A percentile compares a stretch with the other conserved stretches of the same genome.
These are phyloP conservation scores for Arctia plantaginis DNA, from an alignment of 2,888 invertebrate species.

Conservation along the genomic window DNA sequence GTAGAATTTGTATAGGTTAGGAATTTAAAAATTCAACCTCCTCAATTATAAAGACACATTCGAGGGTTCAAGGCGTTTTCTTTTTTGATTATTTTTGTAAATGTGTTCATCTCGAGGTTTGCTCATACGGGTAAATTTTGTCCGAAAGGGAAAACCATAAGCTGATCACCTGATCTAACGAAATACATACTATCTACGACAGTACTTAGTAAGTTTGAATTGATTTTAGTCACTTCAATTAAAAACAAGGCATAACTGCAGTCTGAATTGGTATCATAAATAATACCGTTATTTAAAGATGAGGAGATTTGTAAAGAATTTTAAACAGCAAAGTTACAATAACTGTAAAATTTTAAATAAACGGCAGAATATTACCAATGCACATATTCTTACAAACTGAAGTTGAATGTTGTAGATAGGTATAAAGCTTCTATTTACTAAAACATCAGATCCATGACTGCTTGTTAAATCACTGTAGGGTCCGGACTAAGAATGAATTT, in stretches of 20 bases:
- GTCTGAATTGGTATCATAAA: background rate
- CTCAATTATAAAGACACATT: background rate
- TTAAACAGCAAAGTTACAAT: background rate
- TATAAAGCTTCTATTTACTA: background rate
- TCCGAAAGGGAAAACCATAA: background rate
- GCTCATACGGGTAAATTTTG: background rate
- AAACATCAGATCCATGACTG: background rate
- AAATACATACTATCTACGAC: background rate
- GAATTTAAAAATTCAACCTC: background rate
- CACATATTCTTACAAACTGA: background rate
- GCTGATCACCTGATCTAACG: background rate
- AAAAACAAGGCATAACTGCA: background rate
- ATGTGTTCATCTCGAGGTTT: background rate
- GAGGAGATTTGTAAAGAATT: background rate
- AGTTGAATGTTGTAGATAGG: background rate
- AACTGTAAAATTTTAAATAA: background rate
- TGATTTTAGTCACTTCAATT: background rate
- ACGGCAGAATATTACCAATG: background rate
- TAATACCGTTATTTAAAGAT: background rate
- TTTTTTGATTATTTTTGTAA: background rate
- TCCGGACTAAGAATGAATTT: background rate
- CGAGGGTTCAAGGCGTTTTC: background rate
- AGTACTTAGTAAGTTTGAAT: background rate
- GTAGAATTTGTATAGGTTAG: too few species aligned
- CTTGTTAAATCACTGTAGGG: background rate